Evolutionary conservation across 1,140 invertebrate species (phyloP), one percentile per base, ranked within the genome.

Genomic region (Drosophila sechellia): DNA sequence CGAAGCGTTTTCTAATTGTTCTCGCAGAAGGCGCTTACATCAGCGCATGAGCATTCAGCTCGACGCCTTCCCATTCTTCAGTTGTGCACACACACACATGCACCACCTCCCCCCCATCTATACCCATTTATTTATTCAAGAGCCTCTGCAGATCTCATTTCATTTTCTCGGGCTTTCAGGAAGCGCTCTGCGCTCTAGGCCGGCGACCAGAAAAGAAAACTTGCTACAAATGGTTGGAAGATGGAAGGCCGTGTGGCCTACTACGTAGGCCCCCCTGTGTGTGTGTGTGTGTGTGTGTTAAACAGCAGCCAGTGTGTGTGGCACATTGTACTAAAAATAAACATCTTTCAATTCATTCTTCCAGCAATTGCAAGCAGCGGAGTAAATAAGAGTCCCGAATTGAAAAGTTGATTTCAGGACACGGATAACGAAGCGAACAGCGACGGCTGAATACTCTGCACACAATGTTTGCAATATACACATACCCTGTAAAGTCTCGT

Each of bases 41-140:
- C 83, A 86, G 83, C 83, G 83, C 83, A 86, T 86, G 83, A 86
- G 83, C 83, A 86, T 79, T 40, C 57, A 81, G 75, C 83, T 80
- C 52, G 77, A 35, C 43, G 45, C 68, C 42, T 12, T 42, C 40
- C 35, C 39, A 61, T 61, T 56, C 58, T 40, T 31, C 58, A 31
- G 22, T 20, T 40, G 37, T 31, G n/a, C 45, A 15, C 31, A 48
- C 8, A 48, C 11, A 34, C 31, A 35, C 25, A 48, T 13, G 20
- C 27, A 34, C 20, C 39, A 22, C 34, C 40, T 35, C 15, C 20
- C 6, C 31, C 12, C 17, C 4, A 34, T 20, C 20, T 20, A 15
- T 12, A 17, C 3, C 34, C 74, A 69, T 85, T 87, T 87, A 86
- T 86, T 86, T 86, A 81, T 81, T 77, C 68, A 74, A 74, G 71